Evolutionary conservation across 2,797 vertebrate species (phyloP), one percentile per base, ranked within the genome.

Genomic region (Chiloscyllium punctatum): DNA sequence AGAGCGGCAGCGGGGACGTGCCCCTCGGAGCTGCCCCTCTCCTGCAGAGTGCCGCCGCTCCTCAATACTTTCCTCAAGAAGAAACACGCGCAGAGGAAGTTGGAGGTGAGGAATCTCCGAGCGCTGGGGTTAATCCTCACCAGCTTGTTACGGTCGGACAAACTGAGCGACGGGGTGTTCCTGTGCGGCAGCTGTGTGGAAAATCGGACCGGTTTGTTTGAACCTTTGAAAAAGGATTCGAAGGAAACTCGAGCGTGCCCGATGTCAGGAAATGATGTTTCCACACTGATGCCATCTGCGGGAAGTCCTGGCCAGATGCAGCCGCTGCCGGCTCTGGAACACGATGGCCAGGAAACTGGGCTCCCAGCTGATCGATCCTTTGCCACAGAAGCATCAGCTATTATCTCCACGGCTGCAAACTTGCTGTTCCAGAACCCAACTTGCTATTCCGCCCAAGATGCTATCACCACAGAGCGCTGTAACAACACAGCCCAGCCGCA

Each of bases 11-110:
- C 97, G 95, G 97, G 96, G 30, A 97, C 97, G 90, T 98, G 68
- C 98, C 96, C 97, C 96, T 97, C 97, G 97, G 72, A 98, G 96
- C 96, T 98, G 95, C 98, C 98, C 96, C 97, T 98, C 11, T 95
- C 98, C 33, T 98, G 98, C 96, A 99, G 99, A 97, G 99, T 99
- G 94, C 97, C 98, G 5, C 97, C 98, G 5, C 97, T 99, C 0
- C 97, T 99, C 96, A 99, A 99, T 96, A 98, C 99, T 42, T 99
- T 98, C 97, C 99, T 99, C 96, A 99, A 99, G 97, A 99, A 99
- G 98, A 99, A 99, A 96, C 98, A 97, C 94, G 97, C 97, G 82
- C 98, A 97, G 96, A 99, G 99, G 97, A 98, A 99, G 95, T 96
- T 99, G 96, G 98, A 98, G 95, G 86, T 98, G 0, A 98, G 99